phyloP scores from a whole-genome alignment of 2,888 invertebrate species.

The Panorpa germanica region DNA sequence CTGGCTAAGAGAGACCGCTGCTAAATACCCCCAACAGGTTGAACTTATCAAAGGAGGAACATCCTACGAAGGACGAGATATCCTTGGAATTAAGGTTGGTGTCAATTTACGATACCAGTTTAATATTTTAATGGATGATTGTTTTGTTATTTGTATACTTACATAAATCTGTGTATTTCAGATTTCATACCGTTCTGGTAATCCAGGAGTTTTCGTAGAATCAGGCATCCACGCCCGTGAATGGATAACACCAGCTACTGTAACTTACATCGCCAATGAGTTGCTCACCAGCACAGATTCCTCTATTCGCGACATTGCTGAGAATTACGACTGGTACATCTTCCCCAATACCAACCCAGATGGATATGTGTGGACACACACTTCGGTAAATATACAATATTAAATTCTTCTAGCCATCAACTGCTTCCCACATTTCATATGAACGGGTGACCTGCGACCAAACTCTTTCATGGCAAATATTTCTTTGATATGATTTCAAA shows the following conservation, averaged over 20 bases:
- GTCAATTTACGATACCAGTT: too few relatives aligned
- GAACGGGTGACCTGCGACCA: background rate
- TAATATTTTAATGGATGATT: background rate
- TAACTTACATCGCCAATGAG: slow-evolving; percentile 40
- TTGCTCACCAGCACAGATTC: slow-evolving; percentile 32
- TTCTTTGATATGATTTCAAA: too few relatives aligned
- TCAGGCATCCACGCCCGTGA: slow-evolving; percentile 54
- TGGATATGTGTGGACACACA: slow-evolving; percentile 50
- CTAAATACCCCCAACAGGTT: slow-evolving; percentile 24
- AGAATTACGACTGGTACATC: slow-evolving; percentile 50
- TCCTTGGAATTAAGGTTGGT: slow-evolving; percentile 34
- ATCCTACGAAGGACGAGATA: slow-evolving; percentile 36
- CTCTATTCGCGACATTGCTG: slow-evolving; percentile 27
- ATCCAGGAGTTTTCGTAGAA: slow-evolving; percentile 38
- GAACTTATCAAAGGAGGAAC: slow-evolving; percentile 29
- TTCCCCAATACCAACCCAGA: slow-evolving; percentile 60
- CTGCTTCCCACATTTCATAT: background rate
- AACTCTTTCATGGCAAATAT: too few relatives aligned
- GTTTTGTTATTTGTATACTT: background rate
- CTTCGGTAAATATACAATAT: slow-evolving; percentile 26
- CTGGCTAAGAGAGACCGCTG: slow-evolving; percentile 31
- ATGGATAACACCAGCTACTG: slow-evolving; percentile 48
- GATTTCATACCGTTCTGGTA: slow-evolving; percentile 22
- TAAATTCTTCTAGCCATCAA: background rate
- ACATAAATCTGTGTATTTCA: slow-evolving; percentile 14